Conservation (phyloP, 2,888 invertebrate genomes). For the Lepeophtheirus nordmannii region DNA sequence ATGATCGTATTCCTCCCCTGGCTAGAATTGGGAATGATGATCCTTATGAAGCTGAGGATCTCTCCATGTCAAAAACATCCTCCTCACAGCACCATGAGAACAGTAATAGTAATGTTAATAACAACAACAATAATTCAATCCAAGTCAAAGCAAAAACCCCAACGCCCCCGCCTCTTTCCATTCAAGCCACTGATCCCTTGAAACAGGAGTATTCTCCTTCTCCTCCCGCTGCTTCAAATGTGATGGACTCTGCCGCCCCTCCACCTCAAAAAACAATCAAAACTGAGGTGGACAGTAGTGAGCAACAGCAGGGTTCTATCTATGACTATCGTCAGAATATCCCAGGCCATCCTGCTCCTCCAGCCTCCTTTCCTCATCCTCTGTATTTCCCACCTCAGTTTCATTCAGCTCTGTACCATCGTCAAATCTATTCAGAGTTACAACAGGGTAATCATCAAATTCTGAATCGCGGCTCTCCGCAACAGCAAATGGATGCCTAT, state of each 20-base stretch:
- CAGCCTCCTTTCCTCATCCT: not conserved
- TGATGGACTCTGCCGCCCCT: not conserved
- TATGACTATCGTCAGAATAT: not conserved
- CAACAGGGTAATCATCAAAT: not conserved
- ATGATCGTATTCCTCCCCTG: not conserved
- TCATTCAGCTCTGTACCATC: slow-evolving; percentile 12
- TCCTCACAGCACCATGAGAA: not conserved
- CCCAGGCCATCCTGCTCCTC: not conserved
- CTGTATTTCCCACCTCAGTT: slow-evolving; percentile 8
- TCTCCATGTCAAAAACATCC: slow-evolving; percentile 8
- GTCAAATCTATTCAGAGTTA: slow-evolving; percentile 8
- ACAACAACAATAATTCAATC: too few relatives aligned
- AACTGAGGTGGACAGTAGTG: not conserved
- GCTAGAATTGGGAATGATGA: not conserved
- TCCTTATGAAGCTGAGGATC: slow-evolving; percentile 5
- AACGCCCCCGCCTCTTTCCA: not conserved
- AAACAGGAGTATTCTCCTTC: not conserved
- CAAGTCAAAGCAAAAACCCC: not conserved
- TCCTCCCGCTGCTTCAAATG: not conserved
- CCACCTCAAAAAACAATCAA: slow-evolving; percentile 2
- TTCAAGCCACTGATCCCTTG: not conserved
- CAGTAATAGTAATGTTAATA: not conserved
- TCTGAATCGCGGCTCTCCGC: not conserved
- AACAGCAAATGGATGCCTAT: not conserved
- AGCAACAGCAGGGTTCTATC: not conserved